These are phyloP conservation scores for Anguilla megastoma DNA, from an alignment of 2,797 vertebrate species.

Conservation along the genomic window DNA sequence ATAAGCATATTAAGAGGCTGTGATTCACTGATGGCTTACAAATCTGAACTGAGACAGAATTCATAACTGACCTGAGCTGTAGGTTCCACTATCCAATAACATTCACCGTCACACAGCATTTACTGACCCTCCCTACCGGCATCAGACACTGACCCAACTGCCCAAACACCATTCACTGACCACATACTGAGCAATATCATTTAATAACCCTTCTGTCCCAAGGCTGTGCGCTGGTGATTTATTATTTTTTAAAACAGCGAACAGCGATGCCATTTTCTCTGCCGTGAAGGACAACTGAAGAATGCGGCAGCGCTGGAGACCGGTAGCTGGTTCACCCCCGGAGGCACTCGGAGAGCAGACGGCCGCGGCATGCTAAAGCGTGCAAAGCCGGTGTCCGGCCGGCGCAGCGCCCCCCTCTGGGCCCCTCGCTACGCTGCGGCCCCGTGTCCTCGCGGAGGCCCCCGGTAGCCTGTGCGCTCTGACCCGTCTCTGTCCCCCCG, in stretches of 20 bases:
- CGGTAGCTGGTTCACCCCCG: not conserved
- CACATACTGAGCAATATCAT: not conserved
- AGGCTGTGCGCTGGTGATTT: not conserved
- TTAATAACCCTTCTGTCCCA: not conserved
- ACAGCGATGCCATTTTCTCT: not conserved
- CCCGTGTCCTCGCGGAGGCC: not conserved
- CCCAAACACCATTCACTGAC: not conserved
- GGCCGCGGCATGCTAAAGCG: not conserved
- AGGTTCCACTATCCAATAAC: not conserved
- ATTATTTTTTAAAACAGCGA: not conserved
- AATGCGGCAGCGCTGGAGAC: not conserved
- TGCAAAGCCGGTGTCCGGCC: not conserved
- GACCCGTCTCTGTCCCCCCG: conserved; percentile 13
- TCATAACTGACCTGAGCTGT: not conserved
- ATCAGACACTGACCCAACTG: not conserved
- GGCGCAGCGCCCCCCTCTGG: not conserved
- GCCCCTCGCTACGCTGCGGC: too few species aligned
- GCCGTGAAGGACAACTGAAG: not conserved
- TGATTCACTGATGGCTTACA: not conserved
- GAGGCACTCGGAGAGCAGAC: not conserved
- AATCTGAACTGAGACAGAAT: not conserved
- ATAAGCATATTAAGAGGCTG: too few species aligned
- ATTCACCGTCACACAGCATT: not conserved
- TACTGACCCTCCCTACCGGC: not conserved
- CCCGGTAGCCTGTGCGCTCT: conserved; percentile 6